Base-by-base conservation (phyloP, 2,113 vertebrate species). In the Mionectes macconnelli region DNA sequence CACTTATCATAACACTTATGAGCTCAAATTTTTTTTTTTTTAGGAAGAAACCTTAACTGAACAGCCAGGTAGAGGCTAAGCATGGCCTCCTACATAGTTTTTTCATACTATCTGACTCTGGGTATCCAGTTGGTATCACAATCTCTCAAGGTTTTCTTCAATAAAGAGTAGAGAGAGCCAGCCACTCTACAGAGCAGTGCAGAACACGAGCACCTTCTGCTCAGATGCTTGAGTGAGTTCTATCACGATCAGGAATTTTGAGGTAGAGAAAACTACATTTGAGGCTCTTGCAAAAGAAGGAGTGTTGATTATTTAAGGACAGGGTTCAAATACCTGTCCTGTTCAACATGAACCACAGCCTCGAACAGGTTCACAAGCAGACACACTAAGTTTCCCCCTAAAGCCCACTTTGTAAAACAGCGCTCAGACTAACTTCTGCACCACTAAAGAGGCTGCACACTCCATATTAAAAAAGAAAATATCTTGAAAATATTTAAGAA, bases 151-250 rank as follows among this genome's bases (percentile, higher is more conserved):
- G 13, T 13, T 77, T 52, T 44, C 44, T 22, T 42, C 16, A 67
- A 23, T 2, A 33, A 53, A 57, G 30, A 6, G 5, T 8, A 4
- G 35, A 60, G 39, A 63, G 68, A 50, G 27, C 45, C 0, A 0
- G 33, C 6, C 8, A 5, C 35, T 24, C 39, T 13, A 12, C 1
- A 66, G 33, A 35, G 25, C 4, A 18, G 53, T n/a, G 35, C 35
- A 93, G 14, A 83, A 66, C 64, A 84, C 37, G 8, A 96, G 9
- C 30, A 16, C 31, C 24, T 62, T 31, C 45, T 20, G 50, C 47
- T 63, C 35, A 42, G 55, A 31, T 19, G 12, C 31, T 45, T 4
- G 3, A 81, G 14, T 1, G 0, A 16, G 23, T 77, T 84, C 64
- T 67, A 7, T 4, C 21, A 67, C 15, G 35, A 69, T 23, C 3